Base-by-base conservation (phyloP, 2,888 invertebrate genomes). In the Scrobipalpa costella region DNA sequence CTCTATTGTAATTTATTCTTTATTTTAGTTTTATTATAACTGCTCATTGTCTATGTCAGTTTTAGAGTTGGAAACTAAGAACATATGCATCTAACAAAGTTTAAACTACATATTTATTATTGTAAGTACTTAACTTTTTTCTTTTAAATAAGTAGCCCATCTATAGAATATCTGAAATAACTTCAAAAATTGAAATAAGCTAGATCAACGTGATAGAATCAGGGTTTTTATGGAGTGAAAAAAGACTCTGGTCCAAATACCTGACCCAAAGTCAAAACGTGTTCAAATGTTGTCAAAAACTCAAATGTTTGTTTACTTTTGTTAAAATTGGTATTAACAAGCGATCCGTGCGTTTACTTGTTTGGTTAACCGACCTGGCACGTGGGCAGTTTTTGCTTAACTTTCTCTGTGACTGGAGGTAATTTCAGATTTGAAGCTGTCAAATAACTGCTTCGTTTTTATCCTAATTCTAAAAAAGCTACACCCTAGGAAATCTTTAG, bases 301-400 rank as follows among this genome's bases (percentile, higher is more conserved):
- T 27, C 3, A 49, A 33, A 34, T 33, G 11, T 19, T 61, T 40
- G 7, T 58, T 61, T 61, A 33, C 34, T 61, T 61, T 61, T 15
- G 40, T 58, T 3, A 58, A 40, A 38, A 9, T 17, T 19, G n/a
- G 2, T 17, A 13, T 15, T 34, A 34, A 50, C 15, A 50, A 61
- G 61, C 52, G 62, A 58, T 50, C 60, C 57, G 65, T 65, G 74
- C 83, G 83, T 80, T 77, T 19, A 52, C 19, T 61, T 84, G 77
- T 83, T 84, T 83, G 77, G 69, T 71, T 70, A 79, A 71, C 68
- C 74, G 81, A 85, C 85, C 86, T 75, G 81, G 84, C 85, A 86
- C 86, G 86, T 65, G 78, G 71, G 69, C 66, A 65, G 68, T 72
- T 82, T 83, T 81, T 82, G 60, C 34, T 21, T 6, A 17, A 49